Base-by-base conservation (phyloP, 2,888 invertebrate species). In the Eristalis tenax region DNA sequence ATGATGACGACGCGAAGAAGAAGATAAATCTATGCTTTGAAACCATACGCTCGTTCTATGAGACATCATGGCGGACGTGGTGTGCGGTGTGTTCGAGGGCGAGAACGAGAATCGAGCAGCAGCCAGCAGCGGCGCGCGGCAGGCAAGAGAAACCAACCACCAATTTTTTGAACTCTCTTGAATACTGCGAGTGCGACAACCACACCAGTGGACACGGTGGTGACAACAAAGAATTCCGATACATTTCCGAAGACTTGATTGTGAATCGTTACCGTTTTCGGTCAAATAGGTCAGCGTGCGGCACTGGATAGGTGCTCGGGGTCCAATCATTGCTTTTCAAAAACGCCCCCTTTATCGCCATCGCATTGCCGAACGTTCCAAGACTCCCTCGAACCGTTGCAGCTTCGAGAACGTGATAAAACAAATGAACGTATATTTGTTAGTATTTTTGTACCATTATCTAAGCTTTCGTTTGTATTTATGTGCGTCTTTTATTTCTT, bases 131-230 rank as follows among this genome's bases (percentile, higher is more conserved):
- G n/a, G n/a, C n/a, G n/a, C n/a, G 50, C 18, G 56, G 28, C 43
- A 59, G 23, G 65, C 69, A 65, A 75, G 74, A 70, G 70, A 61
- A 69, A 50, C 64, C 26, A 63, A 22, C 59, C 59, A 26, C 59
- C 59, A 26, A 85, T 79, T 82, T 82, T 86, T 86, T 74, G 70
- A 86, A 78, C 66, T 86, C 86, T 82, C 82, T 82, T 86, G 74
- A 86, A 86, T 78, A 86, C 78, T 18, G 50, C 18, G 18, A n/a
- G 18, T 18, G 50, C 8, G 50, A n/a, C 18, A 50, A 0, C 6
- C n/a, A 68, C 38, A 56, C 78, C 77, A 71, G 35, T 70, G 18
- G 68, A 65, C 69, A 65, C 78, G 82, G 76, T 75, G 89, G 76
- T 75, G 89, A 86, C 78, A 83, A 89, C 18, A 56, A 43, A 61